Conservation (phyloP, 2,797 vertebrate species). For the Limosa lapponica region DNA sequence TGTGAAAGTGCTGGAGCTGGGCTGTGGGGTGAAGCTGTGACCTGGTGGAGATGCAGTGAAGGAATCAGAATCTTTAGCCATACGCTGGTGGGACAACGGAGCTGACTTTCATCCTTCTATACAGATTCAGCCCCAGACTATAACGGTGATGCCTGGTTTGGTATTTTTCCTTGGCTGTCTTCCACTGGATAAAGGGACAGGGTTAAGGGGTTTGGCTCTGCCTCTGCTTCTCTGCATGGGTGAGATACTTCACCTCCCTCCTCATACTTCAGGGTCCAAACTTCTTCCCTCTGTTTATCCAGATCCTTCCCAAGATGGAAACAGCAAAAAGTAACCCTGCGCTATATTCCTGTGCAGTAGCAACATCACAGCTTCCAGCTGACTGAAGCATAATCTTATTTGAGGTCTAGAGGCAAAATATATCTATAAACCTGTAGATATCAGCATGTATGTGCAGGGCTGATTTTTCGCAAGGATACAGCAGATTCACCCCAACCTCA, state of each 20-base stretch:
- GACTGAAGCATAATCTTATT: background rate
- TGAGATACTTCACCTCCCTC: background rate
- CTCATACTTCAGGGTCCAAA: background rate
- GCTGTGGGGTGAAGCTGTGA: background rate
- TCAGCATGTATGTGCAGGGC: background rate
- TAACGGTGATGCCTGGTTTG: background rate
- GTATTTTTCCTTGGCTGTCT: background rate
- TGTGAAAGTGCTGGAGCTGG: rapidly evolving
- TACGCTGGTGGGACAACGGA: rapidly evolving
- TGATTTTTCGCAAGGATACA: background rate
- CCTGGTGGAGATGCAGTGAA: background rate
- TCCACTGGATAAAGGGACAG: background rate
- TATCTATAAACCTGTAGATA: background rate
- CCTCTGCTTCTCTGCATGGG: background rate
- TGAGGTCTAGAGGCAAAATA: background rate
- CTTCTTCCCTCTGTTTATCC: background rate
- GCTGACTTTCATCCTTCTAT: background rate
- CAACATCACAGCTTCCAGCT: background rate
- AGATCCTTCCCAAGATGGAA: background rate
- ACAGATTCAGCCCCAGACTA: background rate
- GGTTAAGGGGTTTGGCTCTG: background rate
- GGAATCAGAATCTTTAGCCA: rapidly evolving
- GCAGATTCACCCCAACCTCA: background rate
- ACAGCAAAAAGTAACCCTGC: background rate
- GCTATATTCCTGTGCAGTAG: background rate